Evolutionary conservation across 2,113 vertebrate genomes (phyloP), one percentile per base, ranked within the genome.

Genomic region (Hylia prasina): DNA sequence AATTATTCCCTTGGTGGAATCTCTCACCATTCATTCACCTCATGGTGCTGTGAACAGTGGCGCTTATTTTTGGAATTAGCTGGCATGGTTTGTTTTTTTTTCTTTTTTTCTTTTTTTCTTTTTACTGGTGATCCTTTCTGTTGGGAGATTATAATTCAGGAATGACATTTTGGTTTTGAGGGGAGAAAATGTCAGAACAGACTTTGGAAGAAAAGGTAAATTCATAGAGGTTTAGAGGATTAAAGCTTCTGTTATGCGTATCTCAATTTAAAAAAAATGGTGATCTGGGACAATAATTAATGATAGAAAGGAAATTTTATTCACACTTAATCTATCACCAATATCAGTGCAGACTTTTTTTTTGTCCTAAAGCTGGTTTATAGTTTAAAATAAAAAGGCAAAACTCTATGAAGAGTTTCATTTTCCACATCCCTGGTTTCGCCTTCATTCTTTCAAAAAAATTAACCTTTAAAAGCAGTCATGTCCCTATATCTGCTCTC

Each of bases 1-100:
- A 90, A 27, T 93, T 97, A 94, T 95, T 97, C 96, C 92, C 97
- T 97, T 93, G 95, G 95, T 97, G 96, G 97, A 98, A 98, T 98
- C 97, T 95, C 91, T 96, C 75, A 27, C 80, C 40, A 66, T 94
- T 97, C 87, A 71, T 95, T 91, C 86, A 75, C 86, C 93, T 94
- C 81, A 23, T 80, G 95, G 89, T 82, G 93, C 85, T 37, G 40
- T 45, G 71, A 87, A 92, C 77, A 87, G 51, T 31, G 30, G 69
- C 76, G 82, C 87, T 96, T 92, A 42, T 88, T 77, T 96, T 87
- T 91, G 83, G 90, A 96, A 93, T 94, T 95, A 94, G 79, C 63
- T 92, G 81, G 63, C 40, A 2, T 60, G 61, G 39, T 21, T 17
- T 22, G 27, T 12, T 17, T 35, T 7, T 10, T 11, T 75, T 76